Base-by-base conservation (phyloP, 2,797 vertebrate genomes). In the Rhinoraja longicauda region DNA sequence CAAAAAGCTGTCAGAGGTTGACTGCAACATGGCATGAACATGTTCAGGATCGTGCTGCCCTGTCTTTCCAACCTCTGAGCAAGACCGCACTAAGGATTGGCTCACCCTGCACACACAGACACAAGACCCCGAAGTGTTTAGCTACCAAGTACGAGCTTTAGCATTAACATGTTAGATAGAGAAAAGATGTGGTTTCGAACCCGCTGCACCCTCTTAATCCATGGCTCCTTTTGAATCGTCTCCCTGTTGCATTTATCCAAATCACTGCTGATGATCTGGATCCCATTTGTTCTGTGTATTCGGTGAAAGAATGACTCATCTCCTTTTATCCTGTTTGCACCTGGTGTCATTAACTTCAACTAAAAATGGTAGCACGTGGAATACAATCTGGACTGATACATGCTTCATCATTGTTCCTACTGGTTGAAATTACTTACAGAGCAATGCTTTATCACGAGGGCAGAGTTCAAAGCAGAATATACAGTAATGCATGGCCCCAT, bases 331-430 rank as follows among this genome's bases (percentile, higher is more conserved):
- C n/a, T 8, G 59, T 88, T 67, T 88, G 59, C 59, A 88, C 59
- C 59, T 67, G 84, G 84, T 67, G 8, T 88, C 84, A 67, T 67
- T 88, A 88, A 32, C n/a, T 2, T 19, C 2, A 88, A 67, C n/a
- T 64, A 62, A 88, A 88, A 88, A 62, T 88, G 84, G 32, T 64
- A 88, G 59, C 84, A 67, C n/a, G 59, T 88, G 62, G 62, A 36
- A 88, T 39, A 19, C n/a, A 92, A 75, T 24, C 26, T 75, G 67
- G 24, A 72, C 13, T 53, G 67, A 73, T 24, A 32, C 90, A 29
- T 15, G 24, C 39, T 12, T 45, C 26, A 45, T 91, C 32, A 45
- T 53, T 91, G 67, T 73, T 26, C 24, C 72, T 70, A 73, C 70
- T 29, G 70, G 90, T 75, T 75, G 62, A 45, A 92, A 73, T 75